These are phyloP conservation scores for Myotis myotis DNA, from an alignment of 2,797 vertebrate species.

Conservation along the genomic window DNA sequence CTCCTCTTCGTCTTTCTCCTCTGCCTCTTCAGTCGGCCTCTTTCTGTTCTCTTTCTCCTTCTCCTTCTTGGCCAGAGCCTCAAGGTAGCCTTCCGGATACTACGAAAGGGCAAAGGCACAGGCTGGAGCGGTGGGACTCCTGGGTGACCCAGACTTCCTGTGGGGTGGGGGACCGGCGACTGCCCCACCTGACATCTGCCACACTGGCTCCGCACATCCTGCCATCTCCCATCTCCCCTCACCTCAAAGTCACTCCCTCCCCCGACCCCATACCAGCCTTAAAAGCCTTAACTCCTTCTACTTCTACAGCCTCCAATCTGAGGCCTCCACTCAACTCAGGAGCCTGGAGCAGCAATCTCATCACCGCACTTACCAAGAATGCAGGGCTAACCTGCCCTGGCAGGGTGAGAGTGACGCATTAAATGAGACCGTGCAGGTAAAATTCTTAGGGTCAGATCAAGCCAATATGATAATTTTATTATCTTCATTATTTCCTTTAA, in stretches of 20 bases:
- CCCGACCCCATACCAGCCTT: neutral
- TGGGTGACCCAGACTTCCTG: neutral
- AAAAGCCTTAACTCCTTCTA: neutral
- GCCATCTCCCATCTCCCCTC: neutral
- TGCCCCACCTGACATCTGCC: neutral
- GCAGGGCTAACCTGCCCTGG: neutral
- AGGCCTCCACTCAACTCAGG: neutral
- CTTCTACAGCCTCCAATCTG: neutral
- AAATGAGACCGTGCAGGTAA: accelerated
- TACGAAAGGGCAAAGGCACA: constrained; percentile 62
- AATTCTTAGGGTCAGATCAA: neutral
- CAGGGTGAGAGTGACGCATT: too few species aligned
- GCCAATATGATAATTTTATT: neutral
- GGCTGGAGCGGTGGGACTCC: neutral
- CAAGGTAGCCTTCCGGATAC: constrained; percentile 97
- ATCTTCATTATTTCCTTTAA: neutral
- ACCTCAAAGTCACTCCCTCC: neutral
- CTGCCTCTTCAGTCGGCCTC: constrained; percentile 83
- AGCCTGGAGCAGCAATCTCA: neutral
- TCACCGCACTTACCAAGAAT: too few species aligned
- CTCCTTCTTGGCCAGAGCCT: constrained; percentile 90
- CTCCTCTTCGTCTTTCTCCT: constrained; percentile 93
- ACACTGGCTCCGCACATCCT: neutral
- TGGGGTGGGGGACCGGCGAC: neutral
- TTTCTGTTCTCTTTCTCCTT: constrained; percentile 93